Conservation (phyloP, 2,888 invertebrate genomes). For the Eupeodes latifasciatus region DNA sequence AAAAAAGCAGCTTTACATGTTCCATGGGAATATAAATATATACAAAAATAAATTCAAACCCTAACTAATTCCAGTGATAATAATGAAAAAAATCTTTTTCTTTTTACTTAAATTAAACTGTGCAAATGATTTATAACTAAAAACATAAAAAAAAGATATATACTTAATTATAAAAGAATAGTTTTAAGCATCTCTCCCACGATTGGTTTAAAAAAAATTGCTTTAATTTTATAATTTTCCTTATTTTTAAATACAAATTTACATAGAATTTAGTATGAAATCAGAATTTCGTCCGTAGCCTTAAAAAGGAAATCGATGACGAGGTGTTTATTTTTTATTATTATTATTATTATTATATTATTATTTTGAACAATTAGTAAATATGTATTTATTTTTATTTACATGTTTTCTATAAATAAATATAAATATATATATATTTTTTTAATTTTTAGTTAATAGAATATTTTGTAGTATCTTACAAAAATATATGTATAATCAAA, state of each 20-base stretch:
- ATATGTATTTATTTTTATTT: constrained; percentile 71
- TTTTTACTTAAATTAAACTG: constrained; percentile 46
- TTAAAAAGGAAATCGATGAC: constrained; percentile 74
- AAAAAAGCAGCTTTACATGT: constrained; percentile 46
- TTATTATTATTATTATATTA: constrained; percentile 19
- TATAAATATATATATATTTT: constrained; percentile 44
- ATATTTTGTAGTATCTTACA: constrained; percentile 61
- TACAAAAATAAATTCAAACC: constrained; percentile 16
- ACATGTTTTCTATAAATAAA: constrained; percentile 40
- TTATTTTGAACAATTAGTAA: constrained; percentile 57
- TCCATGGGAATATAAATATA: constrained; percentile 37
- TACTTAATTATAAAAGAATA: constrained; percentile 28
- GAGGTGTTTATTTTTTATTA: constrained; percentile 53
- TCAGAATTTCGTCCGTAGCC: constrained; percentile 75
- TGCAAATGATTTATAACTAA: constrained; percentile 37
- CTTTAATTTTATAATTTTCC: constrained; percentile 63
- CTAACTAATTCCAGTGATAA: constrained; percentile 70
- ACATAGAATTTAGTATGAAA: constrained; percentile 57
- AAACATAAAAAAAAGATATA: constrained; percentile 5
- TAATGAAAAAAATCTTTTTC: constrained; percentile 32
- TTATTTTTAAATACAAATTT: constrained; percentile 39
- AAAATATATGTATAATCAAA: constrained; percentile 59
- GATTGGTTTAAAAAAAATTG: constrained; percentile 56
- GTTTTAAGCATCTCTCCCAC: constrained; percentile 46
- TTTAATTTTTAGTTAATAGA: constrained; percentile 46